phyloP scores from a whole-genome alignment of 2,797 vertebrate genomes.

The Enteromius afrohamiltoni region DNA sequence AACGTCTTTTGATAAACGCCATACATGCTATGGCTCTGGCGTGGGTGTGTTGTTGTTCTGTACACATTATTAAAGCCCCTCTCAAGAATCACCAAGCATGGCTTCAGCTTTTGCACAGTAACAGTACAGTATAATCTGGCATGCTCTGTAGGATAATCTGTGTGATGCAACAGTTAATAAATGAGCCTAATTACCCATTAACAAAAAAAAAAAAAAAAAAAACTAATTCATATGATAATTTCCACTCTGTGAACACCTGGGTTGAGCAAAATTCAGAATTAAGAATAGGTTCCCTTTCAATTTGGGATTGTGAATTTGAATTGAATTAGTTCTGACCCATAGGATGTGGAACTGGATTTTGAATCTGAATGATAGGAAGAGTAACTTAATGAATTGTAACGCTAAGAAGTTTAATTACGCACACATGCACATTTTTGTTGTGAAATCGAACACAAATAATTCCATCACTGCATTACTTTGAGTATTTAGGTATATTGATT shows the following conservation, averaged over 20 bases:
- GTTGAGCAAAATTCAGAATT: slow-evolving; percentile 41
- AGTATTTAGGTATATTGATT: not conserved
- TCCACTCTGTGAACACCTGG: slow-evolving; percentile 24
- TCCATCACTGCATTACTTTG: not conserved
- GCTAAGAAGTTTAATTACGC: not conserved
- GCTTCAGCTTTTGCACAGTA: slow-evolving; percentile 68
- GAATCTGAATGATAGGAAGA: not conserved
- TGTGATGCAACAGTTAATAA: not conserved
- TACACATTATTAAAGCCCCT: slow-evolving; percentile 61
- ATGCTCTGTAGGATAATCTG: not conserved
- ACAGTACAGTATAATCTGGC: slow-evolving; percentile 14
- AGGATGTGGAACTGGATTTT: slow-evolving; percentile 11
- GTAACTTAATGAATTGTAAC: not conserved
- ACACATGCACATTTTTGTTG: not conserved
- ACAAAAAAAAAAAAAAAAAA: slow-evolving; percentile 30
- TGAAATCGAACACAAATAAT: not conserved
- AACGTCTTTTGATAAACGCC: slow-evolving; percentile 63
- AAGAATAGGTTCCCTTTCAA: not conserved
- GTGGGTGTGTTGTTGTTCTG: slow-evolving; percentile 70
- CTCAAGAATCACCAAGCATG: slow-evolving; percentile 60
- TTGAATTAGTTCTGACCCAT: not conserved
- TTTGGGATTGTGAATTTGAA: slow-evolving; percentile 25
- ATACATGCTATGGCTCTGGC: slow-evolving; percentile 68
- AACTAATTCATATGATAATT: slow-evolving; percentile 9
- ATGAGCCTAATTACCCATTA: not conserved